A percentile compares a stretch with the other conserved stretches of the same genome.
These are phyloP conservation scores for Calameuta idolon DNA, from an alignment of 2,888 invertebrate species.

Conservation along the genomic window DNA sequence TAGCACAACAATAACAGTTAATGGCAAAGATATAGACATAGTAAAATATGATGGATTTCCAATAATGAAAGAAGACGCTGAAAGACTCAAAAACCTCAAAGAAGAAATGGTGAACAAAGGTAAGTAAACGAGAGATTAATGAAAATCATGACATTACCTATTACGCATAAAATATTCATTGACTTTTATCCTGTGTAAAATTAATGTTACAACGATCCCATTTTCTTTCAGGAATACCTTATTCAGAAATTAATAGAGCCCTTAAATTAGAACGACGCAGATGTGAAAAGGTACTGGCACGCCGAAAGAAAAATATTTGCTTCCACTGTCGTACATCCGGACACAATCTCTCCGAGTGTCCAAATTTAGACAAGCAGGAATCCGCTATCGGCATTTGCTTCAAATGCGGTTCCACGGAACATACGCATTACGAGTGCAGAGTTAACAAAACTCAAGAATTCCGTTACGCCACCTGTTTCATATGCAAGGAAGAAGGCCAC, in stretches of 20 bases:
- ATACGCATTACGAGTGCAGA: conserved; percentile 80
- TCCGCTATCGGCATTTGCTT: conserved; percentile 81
- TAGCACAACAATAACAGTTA: conserved; percentile 71
- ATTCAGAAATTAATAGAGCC: conserved; percentile 75
- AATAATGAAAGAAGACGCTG: conserved; percentile 78
- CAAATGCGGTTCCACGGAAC: conserved; percentile 92
- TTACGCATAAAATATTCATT: background rate
- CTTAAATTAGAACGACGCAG: conserved; percentile 78
- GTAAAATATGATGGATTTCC: conserved; percentile 79
- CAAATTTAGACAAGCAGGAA: conserved; percentile 73
- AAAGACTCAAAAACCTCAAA: conserved; percentile 73
- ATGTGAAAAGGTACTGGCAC: conserved; percentile 78
- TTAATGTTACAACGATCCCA: conserved; percentile 7
- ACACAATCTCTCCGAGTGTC: conserved; percentile 85
- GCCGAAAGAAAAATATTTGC: conserved; percentile 79
- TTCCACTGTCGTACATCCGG: conserved; percentile 85
- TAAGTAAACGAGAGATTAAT: conserved; percentile 27
- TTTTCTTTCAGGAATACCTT: conserved; percentile 69
- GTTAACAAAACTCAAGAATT: conserved; percentile 76
- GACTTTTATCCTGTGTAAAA: background rate
- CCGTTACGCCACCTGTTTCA: conserved; percentile 88
- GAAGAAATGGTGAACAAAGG: conserved; percentile 76
- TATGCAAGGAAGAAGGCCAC: conserved; percentile 89
- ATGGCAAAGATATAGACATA: conserved; percentile 75
- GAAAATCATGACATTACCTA: background rate